Conservation (phyloP, 2,113 vertebrate genomes). For the Falco punctatus region DNA sequence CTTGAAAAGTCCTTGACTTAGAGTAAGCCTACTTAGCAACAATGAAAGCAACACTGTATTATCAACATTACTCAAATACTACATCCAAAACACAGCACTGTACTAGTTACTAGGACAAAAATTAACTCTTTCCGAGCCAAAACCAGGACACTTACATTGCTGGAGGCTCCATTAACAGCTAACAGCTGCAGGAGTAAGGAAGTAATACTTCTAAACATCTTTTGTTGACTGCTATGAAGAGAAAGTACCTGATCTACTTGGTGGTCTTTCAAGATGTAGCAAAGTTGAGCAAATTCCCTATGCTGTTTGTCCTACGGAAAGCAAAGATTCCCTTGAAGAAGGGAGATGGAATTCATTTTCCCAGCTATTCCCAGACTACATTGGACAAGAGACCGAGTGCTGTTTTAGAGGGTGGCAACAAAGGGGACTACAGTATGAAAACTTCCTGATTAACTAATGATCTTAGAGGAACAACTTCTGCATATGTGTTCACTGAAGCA, state of each 20-base stretch:
- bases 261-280: not conserved
- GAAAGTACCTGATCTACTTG: not conserved
- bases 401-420: too few relatives aligned
- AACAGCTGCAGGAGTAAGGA: not conserved
- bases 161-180: not conserved
- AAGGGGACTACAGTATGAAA: too few relatives aligned
- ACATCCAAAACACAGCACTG: too few relatives aligned
- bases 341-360: not conserved
- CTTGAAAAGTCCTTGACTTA: too few relatives aligned
- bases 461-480: too few relatives aligned
- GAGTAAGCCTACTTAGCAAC: too few relatives aligned
- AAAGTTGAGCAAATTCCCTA: not conserved
- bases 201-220: not conserved
- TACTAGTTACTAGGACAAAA: too few relatives aligned
- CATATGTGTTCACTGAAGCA: too few relatives aligned
- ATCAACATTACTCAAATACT: too few relatives aligned
- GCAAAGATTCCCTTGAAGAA: not conserved
- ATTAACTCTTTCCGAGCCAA: too few relatives aligned
- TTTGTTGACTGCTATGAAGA: not conserved
- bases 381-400: not conserved
- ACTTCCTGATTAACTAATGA: too few relatives aligned
- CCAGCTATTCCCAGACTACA: not conserved
- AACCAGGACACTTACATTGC: not conserved
- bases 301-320: not conserved
- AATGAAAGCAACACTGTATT: too few relatives aligned